Conservation (phyloP, 2,113 vertebrate species). For the Ictalurus furcatus region DNA sequence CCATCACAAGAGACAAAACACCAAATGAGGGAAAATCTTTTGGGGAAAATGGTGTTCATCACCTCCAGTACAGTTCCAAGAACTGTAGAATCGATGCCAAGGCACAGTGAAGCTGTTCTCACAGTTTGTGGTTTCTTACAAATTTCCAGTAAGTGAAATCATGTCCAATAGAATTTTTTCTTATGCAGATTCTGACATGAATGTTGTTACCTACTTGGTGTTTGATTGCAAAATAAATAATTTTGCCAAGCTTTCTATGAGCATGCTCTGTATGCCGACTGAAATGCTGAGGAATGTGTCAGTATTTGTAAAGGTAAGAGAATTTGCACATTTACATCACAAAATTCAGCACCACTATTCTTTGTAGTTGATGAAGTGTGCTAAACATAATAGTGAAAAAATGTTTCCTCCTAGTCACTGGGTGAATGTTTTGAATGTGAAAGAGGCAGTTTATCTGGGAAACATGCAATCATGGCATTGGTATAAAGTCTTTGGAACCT, state of each 20-base stretch:
- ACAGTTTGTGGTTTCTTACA: background rate
- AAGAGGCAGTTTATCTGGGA: background rate
- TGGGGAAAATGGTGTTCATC: background rate
- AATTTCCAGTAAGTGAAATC: too few species aligned
- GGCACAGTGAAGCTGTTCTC: background rate
- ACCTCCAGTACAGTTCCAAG: background rate
- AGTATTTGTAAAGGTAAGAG: background rate
- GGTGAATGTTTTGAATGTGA: background rate
- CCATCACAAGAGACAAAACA: background rate
- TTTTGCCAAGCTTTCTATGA: background rate
- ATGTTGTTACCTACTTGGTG: background rate
- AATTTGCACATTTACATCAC: background rate
- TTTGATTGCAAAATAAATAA: background rate
- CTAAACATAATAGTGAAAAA: background rate
- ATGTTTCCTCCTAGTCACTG: background rate
- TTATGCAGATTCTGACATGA: background rate
- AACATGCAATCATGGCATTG: background rate
- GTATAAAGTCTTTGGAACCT: background rate
- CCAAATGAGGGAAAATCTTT: background rate
- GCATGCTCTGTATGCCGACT: background rate
- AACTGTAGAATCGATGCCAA: background rate
- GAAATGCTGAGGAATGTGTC: background rate
- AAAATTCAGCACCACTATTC: background rate
- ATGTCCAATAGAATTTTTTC: background rate
- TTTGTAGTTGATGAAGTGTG: background rate